Evolutionary conservation across 2,797 vertebrate species (phyloP), one percentile per base, ranked within the genome.

Genomic region (Falco berigora): DNA sequence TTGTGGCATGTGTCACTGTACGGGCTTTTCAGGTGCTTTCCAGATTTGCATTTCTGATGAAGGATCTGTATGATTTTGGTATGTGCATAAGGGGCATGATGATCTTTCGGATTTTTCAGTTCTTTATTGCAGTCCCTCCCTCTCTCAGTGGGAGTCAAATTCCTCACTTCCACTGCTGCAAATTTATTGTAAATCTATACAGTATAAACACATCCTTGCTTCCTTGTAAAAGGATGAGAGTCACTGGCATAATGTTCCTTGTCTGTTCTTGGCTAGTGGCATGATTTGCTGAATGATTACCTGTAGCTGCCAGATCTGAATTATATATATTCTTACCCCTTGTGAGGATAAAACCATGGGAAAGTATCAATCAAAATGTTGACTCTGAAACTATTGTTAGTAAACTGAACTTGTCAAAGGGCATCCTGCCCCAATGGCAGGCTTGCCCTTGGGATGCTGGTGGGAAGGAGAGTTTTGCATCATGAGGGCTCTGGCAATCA

Each of bases 201-300:
- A 17, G 36, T 44, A 6, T 81, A 91, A 91, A 66, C 34, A 71
- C 68, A 59, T 68, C 52, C 9, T 46, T 82, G 25, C 64, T 94
- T 78, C 50, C 58, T 80, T 68, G 68, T 82, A 72, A 85, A 85
- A 36, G 36, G 63, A 44, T 59, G 66, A 90, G 72, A 66, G 81
- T 87, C 63, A 46, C 55, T 82, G 89, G 49, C 13, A 18, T 78
- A 62, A 47, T 67, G 24, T 59, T 84, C 44, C 82, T 53, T 92
- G 59, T 87, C 96, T 97, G 86, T 95, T 96, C 90, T 91, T 92
- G 90, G 93, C 82, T 77, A 67, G 68, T 2, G 14, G 36, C 67
- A 27, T 72, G 66, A 83, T 94, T 90, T 96, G 77, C 75, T 91
- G 71, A 88, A 85, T 91, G 64, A 93, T 92, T 93, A 81, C 94